These are phyloP conservation scores for Mus spretus DNA, from an alignment of 2,797 vertebrate species.

Conservation along the genomic window DNA sequence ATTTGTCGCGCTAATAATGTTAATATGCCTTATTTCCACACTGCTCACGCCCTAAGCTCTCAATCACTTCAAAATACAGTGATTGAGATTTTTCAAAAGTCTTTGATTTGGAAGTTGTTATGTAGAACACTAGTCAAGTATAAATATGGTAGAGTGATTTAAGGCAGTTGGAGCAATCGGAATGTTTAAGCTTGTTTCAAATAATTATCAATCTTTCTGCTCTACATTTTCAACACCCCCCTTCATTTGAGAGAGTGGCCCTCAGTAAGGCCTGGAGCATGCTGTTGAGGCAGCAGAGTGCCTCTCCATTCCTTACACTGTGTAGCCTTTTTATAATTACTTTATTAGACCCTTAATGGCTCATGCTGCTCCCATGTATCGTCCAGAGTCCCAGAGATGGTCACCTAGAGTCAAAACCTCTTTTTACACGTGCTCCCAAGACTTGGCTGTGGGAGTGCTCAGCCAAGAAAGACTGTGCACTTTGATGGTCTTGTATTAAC, in stretches of 20 bases:
- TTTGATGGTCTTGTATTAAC: background rate
- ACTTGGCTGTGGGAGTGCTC: background rate
- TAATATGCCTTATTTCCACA: constrained; percentile 86
- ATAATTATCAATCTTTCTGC: constrained; percentile 81
- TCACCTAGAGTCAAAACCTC: constrained; percentile 42
- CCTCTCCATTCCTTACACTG: constrained; percentile 68
- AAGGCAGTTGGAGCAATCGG: constrained; percentile 72
- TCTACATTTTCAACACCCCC: constrained; percentile 73
- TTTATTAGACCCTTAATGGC: constrained; percentile 64
- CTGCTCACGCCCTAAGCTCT: constrained; percentile 83
- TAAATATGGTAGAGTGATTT: constrained; percentile 74
- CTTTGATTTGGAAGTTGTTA: constrained; percentile 83
- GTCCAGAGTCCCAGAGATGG: constrained; percentile 45
- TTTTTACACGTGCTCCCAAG: background rate
- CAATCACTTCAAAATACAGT: constrained; percentile 84
- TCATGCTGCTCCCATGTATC: constrained; percentile 25
- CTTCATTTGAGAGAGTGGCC: constrained; percentile 80
- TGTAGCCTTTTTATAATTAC: constrained; percentile 68
- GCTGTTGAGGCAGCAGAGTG: constrained; percentile 67
- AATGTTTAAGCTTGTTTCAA: constrained; percentile 77
- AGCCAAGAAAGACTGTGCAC: background rate
- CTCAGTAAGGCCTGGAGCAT: constrained; percentile 73
- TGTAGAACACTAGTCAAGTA: constrained; percentile 80
- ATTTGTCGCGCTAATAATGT: constrained; percentile 85
- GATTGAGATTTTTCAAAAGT: constrained; percentile 79